Conservation (phyloP, 92 coral and sea anemone species). For the Pocillopora meandrina region DNA sequence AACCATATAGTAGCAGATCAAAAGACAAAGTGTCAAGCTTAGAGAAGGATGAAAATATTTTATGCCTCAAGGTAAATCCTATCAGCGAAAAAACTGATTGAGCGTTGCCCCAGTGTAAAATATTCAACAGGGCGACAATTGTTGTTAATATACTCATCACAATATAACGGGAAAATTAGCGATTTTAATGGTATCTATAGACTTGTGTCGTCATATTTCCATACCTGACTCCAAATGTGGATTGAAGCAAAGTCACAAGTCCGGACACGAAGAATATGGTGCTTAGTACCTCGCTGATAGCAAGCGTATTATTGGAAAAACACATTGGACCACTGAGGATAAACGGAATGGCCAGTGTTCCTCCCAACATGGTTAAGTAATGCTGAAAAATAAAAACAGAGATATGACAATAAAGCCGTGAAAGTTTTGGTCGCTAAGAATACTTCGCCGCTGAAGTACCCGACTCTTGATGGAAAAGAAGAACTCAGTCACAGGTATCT, state of each 20-base stretch:
- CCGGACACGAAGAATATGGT: constrained; percentile 83
- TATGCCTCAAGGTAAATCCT: no score
- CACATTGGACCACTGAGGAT: constrained; percentile 68
- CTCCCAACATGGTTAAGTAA: constrained; percentile 83
- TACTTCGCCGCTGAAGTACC: no score
- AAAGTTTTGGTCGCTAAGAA: neutral
- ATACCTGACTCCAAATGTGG: constrained; percentile 74
- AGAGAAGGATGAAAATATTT: no score
- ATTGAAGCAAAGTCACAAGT: constrained; percentile 72
- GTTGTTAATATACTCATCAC: neutral
- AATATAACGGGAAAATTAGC: neutral
- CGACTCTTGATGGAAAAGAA: no score
- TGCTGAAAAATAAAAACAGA: constrained; percentile 57
- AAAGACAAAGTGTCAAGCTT: no score
- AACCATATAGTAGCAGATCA: no score
- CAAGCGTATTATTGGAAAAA: constrained; percentile 61
- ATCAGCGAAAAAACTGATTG: no score
- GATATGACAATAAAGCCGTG: neutral
- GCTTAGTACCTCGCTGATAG: constrained; percentile 75
- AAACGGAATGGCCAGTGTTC: constrained; percentile 75
- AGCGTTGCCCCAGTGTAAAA: no score
- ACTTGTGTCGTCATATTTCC: neutral
- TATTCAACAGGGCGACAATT: no score
- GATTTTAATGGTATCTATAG: neutral
- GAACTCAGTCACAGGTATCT: no score